Evolutionary conservation across 2,113 vertebrate species (phyloP).

Genomic region (Apeltes quadracus): DNA sequence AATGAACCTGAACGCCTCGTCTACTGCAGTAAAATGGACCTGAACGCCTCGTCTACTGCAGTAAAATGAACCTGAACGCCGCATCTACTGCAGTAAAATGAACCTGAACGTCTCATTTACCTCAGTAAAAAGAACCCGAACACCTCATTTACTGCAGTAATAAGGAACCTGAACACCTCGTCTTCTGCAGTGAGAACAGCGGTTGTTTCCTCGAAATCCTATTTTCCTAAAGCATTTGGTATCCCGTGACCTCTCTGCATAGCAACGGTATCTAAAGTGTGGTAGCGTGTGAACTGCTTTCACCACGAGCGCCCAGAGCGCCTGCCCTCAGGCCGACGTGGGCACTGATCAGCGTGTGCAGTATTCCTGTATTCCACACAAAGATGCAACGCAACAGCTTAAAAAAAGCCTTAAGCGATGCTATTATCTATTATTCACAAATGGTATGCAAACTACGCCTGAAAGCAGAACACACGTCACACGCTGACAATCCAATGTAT

Average conservation of each 20-base stretch:
- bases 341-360: conserved; percentile 11
- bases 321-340: not conserved
- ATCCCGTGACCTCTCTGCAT: too few relatives aligned
- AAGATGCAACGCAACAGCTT: conserved; percentile 14
- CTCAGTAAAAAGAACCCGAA: too few relatives aligned
- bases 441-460: conserved; percentile 15
- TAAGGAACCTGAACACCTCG: too few relatives aligned
- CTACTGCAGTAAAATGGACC: too few relatives aligned
- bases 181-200: not conserved
- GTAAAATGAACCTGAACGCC: too few relatives aligned
- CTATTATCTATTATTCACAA: conserved; percentile 21
- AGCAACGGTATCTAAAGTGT: not conserved
- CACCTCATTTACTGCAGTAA: too few relatives aligned
- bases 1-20: too few relatives aligned
- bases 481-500: not conserved
- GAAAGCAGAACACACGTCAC: not conserved
- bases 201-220: not conserved
- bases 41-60: too few relatives aligned
- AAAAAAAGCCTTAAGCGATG: conserved; percentile 7
- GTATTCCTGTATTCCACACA: not conserved
- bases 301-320: not conserved
- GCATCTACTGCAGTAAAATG: too few relatives aligned
- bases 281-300: conserved; percentile 40
- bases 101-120: too few relatives aligned
- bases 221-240: not conserved